Evolutionary conservation across 2,888 invertebrate species (phyloP).

Genomic region (Marasmarcha lunaedactyla): DNA sequence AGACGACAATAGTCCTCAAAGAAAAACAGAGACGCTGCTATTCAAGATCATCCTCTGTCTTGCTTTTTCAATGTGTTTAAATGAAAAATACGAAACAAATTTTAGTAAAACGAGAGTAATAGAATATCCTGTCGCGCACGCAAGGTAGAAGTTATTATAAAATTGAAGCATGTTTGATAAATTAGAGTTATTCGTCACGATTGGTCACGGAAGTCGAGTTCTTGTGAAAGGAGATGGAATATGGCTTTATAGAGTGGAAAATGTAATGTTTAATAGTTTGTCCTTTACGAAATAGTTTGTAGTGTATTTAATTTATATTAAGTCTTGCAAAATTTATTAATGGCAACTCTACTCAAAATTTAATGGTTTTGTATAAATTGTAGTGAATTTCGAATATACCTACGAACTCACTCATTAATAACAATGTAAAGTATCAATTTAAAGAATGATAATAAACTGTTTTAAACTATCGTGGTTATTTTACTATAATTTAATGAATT

Average conservation of each 20-base stretch:
- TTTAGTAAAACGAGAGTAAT: conserved; percentile 34
- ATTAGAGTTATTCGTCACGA: conserved; percentile 64
- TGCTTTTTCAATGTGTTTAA: neutral
- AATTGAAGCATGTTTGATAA: conserved; percentile 62
- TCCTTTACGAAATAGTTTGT: no score
- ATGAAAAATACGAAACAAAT: neutral
- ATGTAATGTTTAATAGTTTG: no score
- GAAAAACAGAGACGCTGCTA: neutral
- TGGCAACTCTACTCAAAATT: no score
- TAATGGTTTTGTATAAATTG: no score
- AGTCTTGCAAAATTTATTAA: no score
- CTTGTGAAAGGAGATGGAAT: conserved; percentile 15
- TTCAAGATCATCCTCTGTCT: neutral
- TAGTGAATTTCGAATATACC: no score
- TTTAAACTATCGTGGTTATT: no score
- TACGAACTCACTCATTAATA: no score
- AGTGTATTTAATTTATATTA: no score
- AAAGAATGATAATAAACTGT: no score
- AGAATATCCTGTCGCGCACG: conserved; percentile 66
- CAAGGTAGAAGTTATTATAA: conserved; percentile 58
- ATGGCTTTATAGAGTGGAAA: conserved; percentile 2
- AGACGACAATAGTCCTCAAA: neutral
- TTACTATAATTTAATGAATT: no score
- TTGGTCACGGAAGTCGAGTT: conserved; percentile 56
- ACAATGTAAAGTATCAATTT: no score